A percentile compares a stretch with the other conserved stretches of the same genome.
Conservation (phyloP, 2,113 vertebrate species). For the Prochilodus magdalenae region DNA sequence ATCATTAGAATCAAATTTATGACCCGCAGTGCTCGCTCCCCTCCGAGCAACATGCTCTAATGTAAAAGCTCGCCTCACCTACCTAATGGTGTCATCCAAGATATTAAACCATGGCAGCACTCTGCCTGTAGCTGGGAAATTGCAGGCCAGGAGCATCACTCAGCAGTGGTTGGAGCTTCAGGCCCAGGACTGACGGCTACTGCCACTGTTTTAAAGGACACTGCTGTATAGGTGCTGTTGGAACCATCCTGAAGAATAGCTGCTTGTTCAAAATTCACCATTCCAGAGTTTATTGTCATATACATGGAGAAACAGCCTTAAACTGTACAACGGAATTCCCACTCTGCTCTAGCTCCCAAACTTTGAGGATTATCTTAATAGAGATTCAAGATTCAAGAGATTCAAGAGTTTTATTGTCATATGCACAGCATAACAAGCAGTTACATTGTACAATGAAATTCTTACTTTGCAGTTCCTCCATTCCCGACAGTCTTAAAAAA, state of each 20-base stretch:
- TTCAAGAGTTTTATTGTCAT: too few species aligned
- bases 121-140: not conserved
- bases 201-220: not conserved
- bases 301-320: too few species aligned
- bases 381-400: too few species aligned
- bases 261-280: not conserved
- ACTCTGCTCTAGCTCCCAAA: too few species aligned
- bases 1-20: slow-evolving; percentile 88
- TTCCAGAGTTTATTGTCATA: too few species aligned
- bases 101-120: slow-evolving; percentile 61
- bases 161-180: not conserved
- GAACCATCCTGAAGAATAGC: not conserved
- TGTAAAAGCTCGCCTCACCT: slow-evolving; percentile 63
- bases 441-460: too few species aligned
- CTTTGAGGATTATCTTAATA: too few species aligned
- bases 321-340: too few species aligned
- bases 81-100: slow-evolving; percentile 60
- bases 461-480: too few species aligned
- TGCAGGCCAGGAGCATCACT: not conserved
- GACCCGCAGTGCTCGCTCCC: slow-evolving; percentile 64
- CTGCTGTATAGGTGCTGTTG: not conserved
- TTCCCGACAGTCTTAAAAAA: too few species aligned
- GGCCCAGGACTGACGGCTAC: not conserved
- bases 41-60: slow-evolving; percentile 64
- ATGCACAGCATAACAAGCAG: too few species aligned